Conservation (phyloP, 2,888 invertebrate genomes). For the Bellardia pandia region DNA sequence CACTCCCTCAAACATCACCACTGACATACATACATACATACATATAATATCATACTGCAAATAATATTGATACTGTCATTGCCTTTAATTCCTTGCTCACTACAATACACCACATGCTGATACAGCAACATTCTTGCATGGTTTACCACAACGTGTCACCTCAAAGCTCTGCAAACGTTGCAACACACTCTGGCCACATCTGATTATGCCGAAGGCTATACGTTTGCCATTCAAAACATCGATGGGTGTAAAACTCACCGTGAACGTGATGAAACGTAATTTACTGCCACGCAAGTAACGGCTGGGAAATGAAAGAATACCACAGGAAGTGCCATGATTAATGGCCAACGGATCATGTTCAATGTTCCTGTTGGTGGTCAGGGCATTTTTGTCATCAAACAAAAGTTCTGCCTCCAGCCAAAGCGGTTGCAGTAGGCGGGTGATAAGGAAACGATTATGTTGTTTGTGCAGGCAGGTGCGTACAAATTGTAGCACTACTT, state of each 20-base stretch:
- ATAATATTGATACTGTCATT: not conserved
- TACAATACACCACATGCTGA: slow-evolving; percentile 78
- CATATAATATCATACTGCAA: not conserved
- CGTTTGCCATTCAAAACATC: slow-evolving; percentile 81
- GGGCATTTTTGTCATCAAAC: slow-evolving; percentile 73
- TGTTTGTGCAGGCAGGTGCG: slow-evolving; percentile 76
- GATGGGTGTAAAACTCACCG: slow-evolving; percentile 81
- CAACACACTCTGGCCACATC: slow-evolving; percentile 79
- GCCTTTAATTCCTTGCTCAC: not conserved
- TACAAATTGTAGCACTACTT: slow-evolving; percentile 80
- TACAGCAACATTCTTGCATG: slow-evolving; percentile 77
- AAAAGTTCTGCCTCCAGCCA: slow-evolving; percentile 80
- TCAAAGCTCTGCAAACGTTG: slow-evolving; percentile 78
- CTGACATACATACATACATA: no score
- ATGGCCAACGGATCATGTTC: slow-evolving; percentile 80
- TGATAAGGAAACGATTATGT: slow-evolving; percentile 74
- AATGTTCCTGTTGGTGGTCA: slow-evolving; percentile 75
- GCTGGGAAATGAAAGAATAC: slow-evolving; percentile 80
- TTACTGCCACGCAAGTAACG: slow-evolving; percentile 80
- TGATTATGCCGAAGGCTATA: slow-evolving; percentile 81
- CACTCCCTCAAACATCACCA: no score
- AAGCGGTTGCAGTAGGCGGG: slow-evolving; percentile 78
- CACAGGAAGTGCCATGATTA: slow-evolving; percentile 80
- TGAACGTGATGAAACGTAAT: slow-evolving; percentile 77
- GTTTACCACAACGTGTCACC: slow-evolving; percentile 76